A percentile compares a stretch with the other conserved stretches of the same genome.
Evolutionary conservation across 2,888 invertebrate species (phyloP).

Genomic region (Tuberolachnus salignus): DNA sequence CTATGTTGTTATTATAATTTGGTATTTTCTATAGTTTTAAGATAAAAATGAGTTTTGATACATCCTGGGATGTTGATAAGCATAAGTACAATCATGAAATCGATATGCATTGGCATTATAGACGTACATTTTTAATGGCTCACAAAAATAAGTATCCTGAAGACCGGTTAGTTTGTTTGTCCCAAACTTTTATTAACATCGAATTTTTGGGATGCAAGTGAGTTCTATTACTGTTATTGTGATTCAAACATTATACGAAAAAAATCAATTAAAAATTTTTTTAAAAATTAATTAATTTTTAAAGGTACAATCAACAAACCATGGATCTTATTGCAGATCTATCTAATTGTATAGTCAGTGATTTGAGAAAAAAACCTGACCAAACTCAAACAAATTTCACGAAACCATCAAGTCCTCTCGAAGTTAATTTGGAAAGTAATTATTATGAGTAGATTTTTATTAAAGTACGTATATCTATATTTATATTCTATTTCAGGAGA

Average conservation of each 20-base stretch:
- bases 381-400: slow-evolving; percentile 64
- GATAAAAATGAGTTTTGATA: slow-evolving; percentile 58
- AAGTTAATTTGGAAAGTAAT: no score
- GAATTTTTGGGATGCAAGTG: slow-evolving; percentile 83
- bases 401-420: slow-evolving; percentile 80
- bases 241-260: background rate
- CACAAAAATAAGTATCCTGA: slow-evolving; percentile 80
- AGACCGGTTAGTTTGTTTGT: slow-evolving; percentile 81
- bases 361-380: slow-evolving; percentile 72
- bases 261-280: background rate
- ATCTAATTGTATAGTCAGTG: slow-evolving; percentile 75
- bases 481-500: background rate
- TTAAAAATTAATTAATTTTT: background rate
- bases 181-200: slow-evolving; percentile 89
- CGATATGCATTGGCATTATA: slow-evolving; percentile 87
- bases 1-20: background rate
- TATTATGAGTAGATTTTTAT: background rate
- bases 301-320: slow-evolving; percentile 79
- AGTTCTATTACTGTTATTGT: slow-evolving; percentile 6
- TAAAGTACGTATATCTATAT: background rate
- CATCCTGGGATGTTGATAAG: slow-evolving; percentile 76
- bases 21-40: background rate
- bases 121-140: slow-evolving; percentile 77
- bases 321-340: slow-evolving; percentile 79
- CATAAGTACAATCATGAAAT: slow-evolving; percentile 82